Conservation (phyloP, 35 echinoderm and acorn worm genomes). For the Patiria miniata region DNA sequence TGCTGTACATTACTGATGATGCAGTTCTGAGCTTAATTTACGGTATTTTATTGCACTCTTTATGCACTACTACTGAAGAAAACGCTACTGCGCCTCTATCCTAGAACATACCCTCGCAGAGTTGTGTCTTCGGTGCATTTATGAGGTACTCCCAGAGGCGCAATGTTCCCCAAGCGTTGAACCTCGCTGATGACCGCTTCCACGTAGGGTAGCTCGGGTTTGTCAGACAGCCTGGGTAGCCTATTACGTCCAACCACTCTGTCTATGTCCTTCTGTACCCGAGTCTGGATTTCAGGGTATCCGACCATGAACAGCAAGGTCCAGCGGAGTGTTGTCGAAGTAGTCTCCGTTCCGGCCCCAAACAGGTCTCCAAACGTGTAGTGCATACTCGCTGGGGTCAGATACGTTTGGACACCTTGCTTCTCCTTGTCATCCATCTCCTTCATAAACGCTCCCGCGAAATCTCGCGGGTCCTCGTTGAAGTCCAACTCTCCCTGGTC, state of each 20-base stretch:
- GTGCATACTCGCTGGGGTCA: not conserved
- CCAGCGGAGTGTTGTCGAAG: conserved; percentile 52
- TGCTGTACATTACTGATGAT: too few relatives aligned
- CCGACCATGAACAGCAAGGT: conserved; percentile 53
- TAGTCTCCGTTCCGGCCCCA: conserved; percentile 65
- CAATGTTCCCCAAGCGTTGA: conserved; percentile 48
- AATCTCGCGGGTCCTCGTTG: conserved; percentile 8
- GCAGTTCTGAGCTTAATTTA: too few relatives aligned
- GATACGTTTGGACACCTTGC: not conserved
- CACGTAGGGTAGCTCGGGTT: conserved; percentile 38
- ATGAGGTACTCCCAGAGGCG: conserved; percentile 69
- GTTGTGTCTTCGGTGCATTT: not conserved
- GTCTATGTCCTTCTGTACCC: conserved; percentile 63
- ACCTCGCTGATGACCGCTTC: conserved; percentile 60
- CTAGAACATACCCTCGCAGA: not conserved
- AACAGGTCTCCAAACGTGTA: conserved; percentile 33
- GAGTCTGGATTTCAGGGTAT: conserved; percentile 52
- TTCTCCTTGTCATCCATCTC: not conserved
- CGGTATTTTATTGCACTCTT: too few relatives aligned
- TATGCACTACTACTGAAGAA: too few relatives aligned
- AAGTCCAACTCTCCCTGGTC: not conserved
- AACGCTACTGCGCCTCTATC: too few relatives aligned
- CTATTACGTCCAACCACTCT: conserved; percentile 48
- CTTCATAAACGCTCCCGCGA: conserved; percentile 18
- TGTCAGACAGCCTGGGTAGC: conserved; percentile 22